Conservation (phyloP, 2,888 invertebrate genomes). For the Limnephilus auricula region DNA sequence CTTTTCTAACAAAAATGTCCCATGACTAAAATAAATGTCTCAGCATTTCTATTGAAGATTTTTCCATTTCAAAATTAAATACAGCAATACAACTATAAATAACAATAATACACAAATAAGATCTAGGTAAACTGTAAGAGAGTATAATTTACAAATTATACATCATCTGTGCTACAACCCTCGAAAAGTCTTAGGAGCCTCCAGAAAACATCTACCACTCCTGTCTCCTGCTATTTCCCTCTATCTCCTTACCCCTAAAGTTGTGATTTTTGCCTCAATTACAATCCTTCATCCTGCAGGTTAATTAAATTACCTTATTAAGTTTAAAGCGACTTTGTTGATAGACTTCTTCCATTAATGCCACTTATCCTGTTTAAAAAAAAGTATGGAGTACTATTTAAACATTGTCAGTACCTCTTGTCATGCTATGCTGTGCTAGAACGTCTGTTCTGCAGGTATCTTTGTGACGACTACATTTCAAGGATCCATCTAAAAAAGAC, state of each 20-base stretch:
- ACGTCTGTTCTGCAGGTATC: no score
- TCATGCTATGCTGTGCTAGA: no score
- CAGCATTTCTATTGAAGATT: constrained; percentile 19
- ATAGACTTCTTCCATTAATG: neutral
- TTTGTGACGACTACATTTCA: no score
- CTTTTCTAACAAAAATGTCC: constrained; percentile 42
- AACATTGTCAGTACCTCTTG: neutral
- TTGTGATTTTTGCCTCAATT: neutral
- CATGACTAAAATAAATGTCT: constrained; percentile 6
- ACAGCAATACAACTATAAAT: no score
- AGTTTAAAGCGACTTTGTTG: neutral
- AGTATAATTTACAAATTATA: neutral
- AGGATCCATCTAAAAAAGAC: no score
- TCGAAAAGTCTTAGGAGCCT: neutral
- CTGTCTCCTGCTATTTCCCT: neutral
- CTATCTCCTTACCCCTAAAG: neutral
- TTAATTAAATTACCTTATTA: no score
- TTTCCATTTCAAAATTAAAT: neutral
- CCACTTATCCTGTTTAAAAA: no score
- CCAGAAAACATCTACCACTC: neutral
- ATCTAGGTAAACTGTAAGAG: neutral
- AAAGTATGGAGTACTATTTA: neutral
- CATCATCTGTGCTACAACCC: neutral
- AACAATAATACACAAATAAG: neutral
- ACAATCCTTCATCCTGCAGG: neutral